Conservation (phyloP, 1,140 invertebrate species). For the Trialeurodes vaporariorum region DNA sequence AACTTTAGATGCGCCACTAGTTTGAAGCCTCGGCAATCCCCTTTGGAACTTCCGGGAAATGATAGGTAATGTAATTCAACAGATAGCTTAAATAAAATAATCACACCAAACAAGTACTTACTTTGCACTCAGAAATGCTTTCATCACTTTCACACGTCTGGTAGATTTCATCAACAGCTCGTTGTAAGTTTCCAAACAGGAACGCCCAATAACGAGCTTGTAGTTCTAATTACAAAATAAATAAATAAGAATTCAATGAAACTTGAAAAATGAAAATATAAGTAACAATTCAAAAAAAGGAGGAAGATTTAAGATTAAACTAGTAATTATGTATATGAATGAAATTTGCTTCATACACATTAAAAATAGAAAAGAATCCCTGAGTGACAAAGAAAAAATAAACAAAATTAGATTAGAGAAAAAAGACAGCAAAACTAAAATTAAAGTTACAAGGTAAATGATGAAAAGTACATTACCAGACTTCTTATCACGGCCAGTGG, state of each 20-base stretch:
- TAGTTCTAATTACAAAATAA: conserved; percentile 44
- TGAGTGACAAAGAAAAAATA: neutral
- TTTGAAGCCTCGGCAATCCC: too few species aligned
- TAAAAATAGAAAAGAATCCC: conserved; percentile 2
- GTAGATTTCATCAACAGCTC: conserved; percentile 67
- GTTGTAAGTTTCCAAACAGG: conserved; percentile 83
- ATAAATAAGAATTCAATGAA: conserved; percentile 6
- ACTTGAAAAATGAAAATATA: neutral
- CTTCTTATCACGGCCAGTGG: conserved; percentile 72
- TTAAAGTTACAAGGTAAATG: too few species aligned
- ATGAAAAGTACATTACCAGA: conserved; percentile 38
- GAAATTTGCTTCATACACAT: conserved; percentile 7
- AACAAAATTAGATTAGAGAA: neutral
- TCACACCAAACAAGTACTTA: too few species aligned
- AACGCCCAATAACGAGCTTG: conserved; percentile 88
- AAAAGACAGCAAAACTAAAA: neutral
- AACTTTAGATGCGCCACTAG: too few species aligned
- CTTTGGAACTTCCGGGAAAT: too few species aligned
- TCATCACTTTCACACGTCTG: conserved; percentile 50
- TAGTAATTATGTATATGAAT: conserved; percentile 2
- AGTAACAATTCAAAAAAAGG: neutral
- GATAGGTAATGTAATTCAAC: too few species aligned
- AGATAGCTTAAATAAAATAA: too few species aligned
- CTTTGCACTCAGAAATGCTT: conserved; percentile 49
- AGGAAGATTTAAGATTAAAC: neutral